Base-by-base conservation (phyloP, 2,888 invertebrate species). In the Pseudanteris insignis region DNA sequence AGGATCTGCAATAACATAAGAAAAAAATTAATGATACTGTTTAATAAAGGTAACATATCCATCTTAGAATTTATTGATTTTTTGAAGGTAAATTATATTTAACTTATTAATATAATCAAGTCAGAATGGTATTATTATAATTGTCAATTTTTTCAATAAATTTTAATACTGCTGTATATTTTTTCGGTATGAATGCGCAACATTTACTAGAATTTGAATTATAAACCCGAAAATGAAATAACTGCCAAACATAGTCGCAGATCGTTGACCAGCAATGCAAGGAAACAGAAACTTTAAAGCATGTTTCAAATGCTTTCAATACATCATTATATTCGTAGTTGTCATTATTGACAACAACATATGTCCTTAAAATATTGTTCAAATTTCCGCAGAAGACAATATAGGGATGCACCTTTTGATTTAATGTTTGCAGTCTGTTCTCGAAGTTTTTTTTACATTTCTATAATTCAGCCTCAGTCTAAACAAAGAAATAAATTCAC, bases 1-100 rank as follows among this genome's bases (percentile, higher is more conserved):
- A 30, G 60, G 60, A 30, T 63, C 51, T n/a, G 32, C 54, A 25
- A 63, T 14, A 63, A 38, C 21, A 34, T 14, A 14, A 63, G 15
- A 25, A 63, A 25, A 18, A 63, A 60, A 12, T 41, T 47, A n/a
- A 63, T 26, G 51, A 60, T 51, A 25, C n/a, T 18, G 12, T 46
- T 12, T 24, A 51, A 40, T 7, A 51, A 24, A 41, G 10, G 6
- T 8, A n/a, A 26, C 6, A 26, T 5, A 26, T 26, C 9, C 26
- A 26, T 18, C 18, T 18, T 6, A 18, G 6, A 18, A 4, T 18
- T 18, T 18, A 18, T 4, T 18, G 6, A 18, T 18, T 18, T 18
- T 18, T 6, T 6, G 6, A 18, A 18, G 3, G 6, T 18, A 6
- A 18, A 18, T 4, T 26, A 26, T 26, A 26, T 8, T 26, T n/a